Evolutionary conservation across 1,140 invertebrate species (phyloP).

Genomic region (Hycleus phaleratus): DNA sequence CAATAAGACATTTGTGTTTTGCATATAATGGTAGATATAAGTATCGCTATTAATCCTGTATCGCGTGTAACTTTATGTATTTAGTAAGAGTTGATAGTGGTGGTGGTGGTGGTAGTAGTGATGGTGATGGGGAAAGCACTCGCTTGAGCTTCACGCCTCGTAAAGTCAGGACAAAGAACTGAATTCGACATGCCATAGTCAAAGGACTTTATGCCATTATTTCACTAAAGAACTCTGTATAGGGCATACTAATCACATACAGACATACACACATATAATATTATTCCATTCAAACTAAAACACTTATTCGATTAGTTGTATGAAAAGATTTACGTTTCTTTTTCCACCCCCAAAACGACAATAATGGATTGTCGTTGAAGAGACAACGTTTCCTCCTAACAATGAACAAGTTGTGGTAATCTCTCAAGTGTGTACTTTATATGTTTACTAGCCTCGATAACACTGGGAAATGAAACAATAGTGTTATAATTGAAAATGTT

Average conservation of each 20-base stretch:
- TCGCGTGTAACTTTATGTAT: constrained; percentile 10
- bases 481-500: too few species aligned
- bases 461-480: too few species aligned
- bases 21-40: constrained; percentile 19
- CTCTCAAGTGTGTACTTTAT: too few species aligned
- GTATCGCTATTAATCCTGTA: constrained; percentile 20
- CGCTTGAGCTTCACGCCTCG: constrained; percentile 20
- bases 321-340: not conserved
- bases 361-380: not conserved
- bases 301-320: not conserved
- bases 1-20: constrained; percentile 1
- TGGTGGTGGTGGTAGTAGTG: too few species aligned
- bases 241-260: constrained; percentile 7
- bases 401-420: too few species aligned
- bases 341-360: not conserved
- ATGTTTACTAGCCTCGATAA: too few species aligned
- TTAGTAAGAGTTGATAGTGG: not conserved
- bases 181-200: constrained; percentile 20
- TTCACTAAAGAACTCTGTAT: constrained; percentile 9
- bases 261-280: not conserved
- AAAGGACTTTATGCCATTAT: constrained; percentile 17
- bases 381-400: too few species aligned
- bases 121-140: constrained; percentile 8
- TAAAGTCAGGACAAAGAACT: constrained; percentile 19
- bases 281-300: too few species aligned